phyloP scores from a whole-genome alignment of 2,113 vertebrate genomes.

The Rhabdomys dilectus region DNA sequence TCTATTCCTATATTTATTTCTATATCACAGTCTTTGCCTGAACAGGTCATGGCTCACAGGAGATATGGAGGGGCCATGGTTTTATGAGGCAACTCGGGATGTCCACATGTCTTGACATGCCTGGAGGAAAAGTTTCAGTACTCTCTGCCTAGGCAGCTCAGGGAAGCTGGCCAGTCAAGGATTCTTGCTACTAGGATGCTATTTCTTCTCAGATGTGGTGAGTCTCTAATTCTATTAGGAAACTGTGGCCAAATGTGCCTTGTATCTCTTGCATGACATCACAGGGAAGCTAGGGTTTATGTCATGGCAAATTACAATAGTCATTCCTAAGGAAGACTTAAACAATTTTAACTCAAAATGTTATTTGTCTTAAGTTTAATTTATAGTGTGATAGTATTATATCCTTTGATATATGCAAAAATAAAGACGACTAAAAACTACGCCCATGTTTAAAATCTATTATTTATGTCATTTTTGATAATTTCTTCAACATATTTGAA shows the following conservation, averaged over 20 bases:
- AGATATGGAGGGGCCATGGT: neutral
- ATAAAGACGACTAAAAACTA: neutral
- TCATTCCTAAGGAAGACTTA: neutral
- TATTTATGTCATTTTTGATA: neutral
- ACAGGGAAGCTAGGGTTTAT: neutral
- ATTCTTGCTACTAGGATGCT: rapidly evolving
- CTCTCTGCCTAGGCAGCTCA: neutral
- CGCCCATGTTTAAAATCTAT: neutral
- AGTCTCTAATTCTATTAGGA: neutral
- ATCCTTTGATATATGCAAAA: neutral
- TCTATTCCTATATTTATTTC: rapidly evolving
- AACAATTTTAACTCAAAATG: neutral
- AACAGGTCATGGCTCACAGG: neutral
- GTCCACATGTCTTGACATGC: neutral
- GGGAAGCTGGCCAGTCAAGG: too few species aligned
- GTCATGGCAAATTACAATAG: neutral
- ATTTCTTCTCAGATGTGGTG: neutral
- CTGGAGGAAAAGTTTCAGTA: neutral
- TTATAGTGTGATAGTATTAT: neutral
- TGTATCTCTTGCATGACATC: neutral
- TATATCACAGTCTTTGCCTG: rapidly evolving
- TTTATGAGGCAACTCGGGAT: neutral
- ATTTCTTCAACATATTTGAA: neutral
- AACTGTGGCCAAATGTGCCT: neutral
- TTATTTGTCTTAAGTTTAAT: slow-evolving; percentile 29